Base-by-base conservation (phyloP, 1,140 invertebrate genomes). In the Pantala flavescens region DNA sequence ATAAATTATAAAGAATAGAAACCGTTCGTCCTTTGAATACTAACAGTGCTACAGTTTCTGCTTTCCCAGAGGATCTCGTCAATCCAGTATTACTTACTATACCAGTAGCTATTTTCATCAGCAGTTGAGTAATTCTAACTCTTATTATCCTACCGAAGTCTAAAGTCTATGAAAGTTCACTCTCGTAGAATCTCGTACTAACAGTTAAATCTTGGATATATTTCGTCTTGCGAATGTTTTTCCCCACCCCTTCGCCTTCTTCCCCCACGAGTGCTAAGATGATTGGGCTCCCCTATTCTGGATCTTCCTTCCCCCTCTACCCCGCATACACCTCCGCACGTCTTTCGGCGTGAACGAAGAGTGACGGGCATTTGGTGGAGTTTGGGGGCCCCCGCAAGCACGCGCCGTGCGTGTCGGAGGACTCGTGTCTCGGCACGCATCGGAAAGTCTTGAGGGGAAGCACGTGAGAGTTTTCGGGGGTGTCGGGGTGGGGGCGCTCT, bases 381-480 rank as follows among this genome's bases (percentile, higher is more conserved):
- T 63, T 63, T 63, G 2, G 49, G 16, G 49, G 16, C 49, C 12
- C 49, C 12, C 49, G 49, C 49, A 63, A 63, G 16, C 49, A 63
- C 49, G 49, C 49, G 49, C 49, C 49, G 49, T 63, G 49, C 49
- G 49, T 63, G 49, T 63, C 49, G 49, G n/a, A 16, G 49, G 49
- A 16, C 49, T 63, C 49, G 49, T 63, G 49, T 63, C 49, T 63
- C 49, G 49, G 49, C 49, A 63, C 49, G 49, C 49, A 63, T 63
- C 49, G 49, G 16, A 63, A 63, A 21, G 49, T 21, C 49, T 63
- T 21, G 49, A 63, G 49, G 49, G 49, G 49, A 5, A 36, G 28
- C 28, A 36, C 28, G 14, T 63, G 49, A 63, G 49, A 1, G 49
- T 3, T 63, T 16, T 19, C 5, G 49, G 49, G 16, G 49, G 49